Base-by-base conservation (phyloP, 1,140 invertebrate genomes). In the Drosophila sturtevanti region DNA sequence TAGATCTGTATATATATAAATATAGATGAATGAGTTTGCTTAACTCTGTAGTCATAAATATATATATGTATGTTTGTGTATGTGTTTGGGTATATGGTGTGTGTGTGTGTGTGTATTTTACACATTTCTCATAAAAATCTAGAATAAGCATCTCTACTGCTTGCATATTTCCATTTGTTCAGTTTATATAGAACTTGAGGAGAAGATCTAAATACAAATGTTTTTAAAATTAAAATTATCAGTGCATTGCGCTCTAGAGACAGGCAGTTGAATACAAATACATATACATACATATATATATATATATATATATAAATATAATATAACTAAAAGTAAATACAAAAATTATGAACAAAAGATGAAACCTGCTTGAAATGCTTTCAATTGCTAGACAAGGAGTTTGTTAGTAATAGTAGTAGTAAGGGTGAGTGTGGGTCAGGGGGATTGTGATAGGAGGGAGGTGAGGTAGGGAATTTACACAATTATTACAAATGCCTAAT, bases 211-310 rank as follows among this genome's bases (percentile, higher is more conserved):
- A 85, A 81, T 77, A 84, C 77, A 85, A 22, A 58, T 62, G 37
- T 67, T 84, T 74, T 65, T 65, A 79, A 87, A 44, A 89, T 80
- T 89, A 89, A 89, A 89, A 89, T 84, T 89, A 89, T 89, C 84
- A 89, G 84, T 89, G 84, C 84, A 89, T 87, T 89, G 77, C 84
- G 84, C 84, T 87, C 84, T 84, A 81, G 66, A 72, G 76, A 86
- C 82, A 89, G 84, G 84, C 84, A 89, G 84, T 89, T 87, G 67
- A 72, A 37, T 18, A 52, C 35, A 52, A 14, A 34, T 55, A 18
- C 16, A 16, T 10, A 31, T 55, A 16, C 11, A 24, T 52, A 12
- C 4, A 48, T 18, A 54, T 14, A 54, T 31, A 31, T 73, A 63
- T 62, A 59, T 85, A 76, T 81, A 68, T 62, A 74, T 77, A 69